Evolutionary conservation across 2,888 invertebrate genomes (phyloP).

Genomic region (Dromius quadrimaculatus): DNA sequence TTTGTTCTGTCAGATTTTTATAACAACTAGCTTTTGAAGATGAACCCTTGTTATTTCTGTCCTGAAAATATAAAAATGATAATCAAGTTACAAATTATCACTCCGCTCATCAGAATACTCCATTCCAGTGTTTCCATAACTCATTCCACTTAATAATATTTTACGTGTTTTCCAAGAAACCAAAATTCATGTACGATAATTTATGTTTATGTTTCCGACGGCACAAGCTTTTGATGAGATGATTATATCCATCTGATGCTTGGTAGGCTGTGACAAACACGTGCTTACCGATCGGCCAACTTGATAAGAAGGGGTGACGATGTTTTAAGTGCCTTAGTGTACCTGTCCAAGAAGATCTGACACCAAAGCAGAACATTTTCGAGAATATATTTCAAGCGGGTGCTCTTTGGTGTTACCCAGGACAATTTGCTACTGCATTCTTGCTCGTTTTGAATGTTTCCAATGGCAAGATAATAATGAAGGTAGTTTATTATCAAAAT

Average conservation of each 20-base stretch:
- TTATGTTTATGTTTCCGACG: slow-evolving; percentile 46
- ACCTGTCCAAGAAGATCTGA: slow-evolving; percentile 10
- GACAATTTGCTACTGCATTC: slow-evolving; percentile 28
- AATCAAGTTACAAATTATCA: slow-evolving; percentile 5
- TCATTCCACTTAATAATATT: slow-evolving; percentile 35
- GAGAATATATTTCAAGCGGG: background rate
- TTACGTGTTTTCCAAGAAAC: slow-evolving; percentile 40
- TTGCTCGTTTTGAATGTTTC: too few relatives aligned
- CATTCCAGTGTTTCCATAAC: slow-evolving; percentile 21
- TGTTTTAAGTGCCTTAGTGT: background rate
- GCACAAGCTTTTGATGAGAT: slow-evolving; percentile 38
- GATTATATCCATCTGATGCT: slow-evolving; percentile 39
- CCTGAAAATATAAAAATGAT: too few relatives aligned
- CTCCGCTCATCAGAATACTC: background rate
- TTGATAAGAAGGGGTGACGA: slow-evolving; percentile 28
- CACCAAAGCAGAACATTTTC: background rate
- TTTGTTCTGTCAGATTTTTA: too few relatives aligned
- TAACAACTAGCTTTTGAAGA: too few relatives aligned
- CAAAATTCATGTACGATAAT: slow-evolving; percentile 35
- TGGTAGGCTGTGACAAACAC: slow-evolving; percentile 33
- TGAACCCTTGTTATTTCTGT: too few relatives aligned
- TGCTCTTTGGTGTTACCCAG: background rate
- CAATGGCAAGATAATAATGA: too few relatives aligned
- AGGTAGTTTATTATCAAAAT: too few relatives aligned
- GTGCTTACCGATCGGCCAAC: slow-evolving; percentile 28